Base-by-base conservation (phyloP, 2,797 vertebrate species). In the Tokudaia tokunoshimensis region DNA sequence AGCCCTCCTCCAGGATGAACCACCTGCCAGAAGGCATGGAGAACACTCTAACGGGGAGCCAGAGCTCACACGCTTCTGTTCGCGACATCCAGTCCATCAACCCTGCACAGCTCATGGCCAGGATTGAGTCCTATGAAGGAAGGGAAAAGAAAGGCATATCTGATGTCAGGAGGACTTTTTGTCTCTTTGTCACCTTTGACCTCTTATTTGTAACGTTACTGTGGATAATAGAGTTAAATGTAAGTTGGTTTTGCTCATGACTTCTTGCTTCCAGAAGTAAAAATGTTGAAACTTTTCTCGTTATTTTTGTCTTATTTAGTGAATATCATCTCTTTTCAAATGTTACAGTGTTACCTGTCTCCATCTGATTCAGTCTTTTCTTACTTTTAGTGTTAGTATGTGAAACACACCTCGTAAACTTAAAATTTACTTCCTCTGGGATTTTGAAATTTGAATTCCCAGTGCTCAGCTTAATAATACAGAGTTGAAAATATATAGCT, bases 151-250 rank as follows among this genome's bases (percentile, higher is more conserved):
- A 99, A 97, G 99, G 99, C 98, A 99, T 99, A 97, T 99, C 99
- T 0, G 99, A 99, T 90, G 99, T 99, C 98, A 99, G 99, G 98
- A 99, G 99, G 99, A 99, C 99, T 98, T 99, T 99, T 98, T 99
- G 99, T 98, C 99, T 99, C 97, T 99, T 99, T 97, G 99, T 99
- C 97, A 99, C 99, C 61, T 99, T 99, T 98, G 99, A 99, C 98
- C 99, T 99, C 92, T 98, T 99, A 95, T 99, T 99, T 98, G 97
- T 99, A 98, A 99, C 99, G 47, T 98, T 99, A 98, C 99, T 99
- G 91, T 99, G 99, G 99, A 99, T 99, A 98, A 99, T 99, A 98
- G 99, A 99, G 98, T 99, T 99, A 98, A 99, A 99, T 97, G 99
- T 99, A 98, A 99, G 99, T 99, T 75, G 37, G 52, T 67, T 91